Percentiles rank a stretch among this genome's conserved stretches.
These are phyloP conservation scores for Neoaliturus tenellus DNA, from an alignment of 2,888 invertebrate genomes.

Conservation along the genomic window DNA sequence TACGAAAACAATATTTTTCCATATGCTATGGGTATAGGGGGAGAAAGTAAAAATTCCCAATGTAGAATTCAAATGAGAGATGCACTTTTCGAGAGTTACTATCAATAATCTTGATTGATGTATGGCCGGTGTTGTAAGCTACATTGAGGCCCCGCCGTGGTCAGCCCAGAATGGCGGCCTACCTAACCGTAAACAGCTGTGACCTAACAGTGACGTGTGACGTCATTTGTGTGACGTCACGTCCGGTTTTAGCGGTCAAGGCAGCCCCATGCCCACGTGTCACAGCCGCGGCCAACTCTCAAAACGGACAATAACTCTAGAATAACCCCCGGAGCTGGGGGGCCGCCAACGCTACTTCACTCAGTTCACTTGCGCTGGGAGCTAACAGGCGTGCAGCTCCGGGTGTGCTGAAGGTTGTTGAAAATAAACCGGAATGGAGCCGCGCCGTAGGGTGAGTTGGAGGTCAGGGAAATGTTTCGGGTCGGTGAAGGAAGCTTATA, in stretches of 20 bases:
- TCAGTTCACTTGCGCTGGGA: neutral
- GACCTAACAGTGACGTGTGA: neutral
- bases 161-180: neutral
- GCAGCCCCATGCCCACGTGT: neutral
- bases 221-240: slow-evolving; percentile 6
- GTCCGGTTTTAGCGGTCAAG: slow-evolving; percentile 6
- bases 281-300: neutral
- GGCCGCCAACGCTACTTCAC: neutral
- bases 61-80: too few relatives aligned
- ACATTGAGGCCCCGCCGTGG: too few relatives aligned
- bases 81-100: too few relatives aligned
- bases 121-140: too few relatives aligned
- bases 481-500: too few relatives aligned
- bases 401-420: neutral
- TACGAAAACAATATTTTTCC: too few relatives aligned
- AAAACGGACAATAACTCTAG: slow-evolving; percentile 38
- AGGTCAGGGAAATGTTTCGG: too few relatives aligned
- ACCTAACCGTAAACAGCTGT: neutral
- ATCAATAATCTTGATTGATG: too few relatives aligned
- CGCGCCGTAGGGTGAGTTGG: too few relatives aligned
- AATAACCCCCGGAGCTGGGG: slow-evolving; percentile 14
- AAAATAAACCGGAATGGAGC: neutral
- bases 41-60: too few relatives aligned
- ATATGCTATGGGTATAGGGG: too few relatives aligned
- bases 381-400: neutral